Evolutionary conservation across 1,140 invertebrate genomes (phyloP).

Genomic region (Matsumurasca onukii): DNA sequence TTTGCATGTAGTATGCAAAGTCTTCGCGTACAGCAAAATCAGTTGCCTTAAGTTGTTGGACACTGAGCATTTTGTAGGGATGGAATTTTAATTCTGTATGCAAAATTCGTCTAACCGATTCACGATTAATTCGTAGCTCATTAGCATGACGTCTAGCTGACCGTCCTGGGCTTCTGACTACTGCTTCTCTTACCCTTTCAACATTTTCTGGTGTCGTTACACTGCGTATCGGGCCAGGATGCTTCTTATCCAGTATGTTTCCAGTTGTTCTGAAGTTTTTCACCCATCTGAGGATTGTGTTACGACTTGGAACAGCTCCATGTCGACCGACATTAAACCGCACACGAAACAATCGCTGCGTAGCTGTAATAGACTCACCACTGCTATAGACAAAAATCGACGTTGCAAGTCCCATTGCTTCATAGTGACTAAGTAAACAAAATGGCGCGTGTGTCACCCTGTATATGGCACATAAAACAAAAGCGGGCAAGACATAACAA

Average conservation of each 20-base stretch:
- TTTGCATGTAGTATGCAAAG: neutral
- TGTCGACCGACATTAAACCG: too few relatives aligned
- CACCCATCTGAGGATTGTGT: neutral
- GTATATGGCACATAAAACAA: too few relatives aligned
- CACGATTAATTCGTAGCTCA: slow-evolving; percentile 6
- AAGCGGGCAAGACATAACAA: too few relatives aligned
- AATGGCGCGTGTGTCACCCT: too few relatives aligned
- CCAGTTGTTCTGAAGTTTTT: neutral
- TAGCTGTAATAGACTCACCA: neutral
- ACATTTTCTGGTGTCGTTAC: neutral
- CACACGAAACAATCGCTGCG: neutral
- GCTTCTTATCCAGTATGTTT: slow-evolving; percentile 17
- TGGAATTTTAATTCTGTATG: slow-evolving; percentile 13
- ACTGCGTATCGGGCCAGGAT: neutral
- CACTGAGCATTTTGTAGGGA: slow-evolving; percentile 6
- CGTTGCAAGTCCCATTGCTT: neutral
- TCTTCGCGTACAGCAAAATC: slow-evolving; percentile 9
- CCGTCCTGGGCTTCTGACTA: neutral
- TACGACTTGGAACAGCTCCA: neutral
- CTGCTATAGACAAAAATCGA: neutral
- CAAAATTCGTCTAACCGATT: slow-evolving; percentile 4
- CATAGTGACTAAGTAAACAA: neutral
- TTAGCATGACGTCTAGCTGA: neutral
- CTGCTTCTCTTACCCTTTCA: neutral
- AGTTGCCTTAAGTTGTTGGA: slow-evolving; percentile 4